phyloP scores from a whole-genome alignment of 1,140 invertebrate genomes.

The Drosophila tristis region DNA sequence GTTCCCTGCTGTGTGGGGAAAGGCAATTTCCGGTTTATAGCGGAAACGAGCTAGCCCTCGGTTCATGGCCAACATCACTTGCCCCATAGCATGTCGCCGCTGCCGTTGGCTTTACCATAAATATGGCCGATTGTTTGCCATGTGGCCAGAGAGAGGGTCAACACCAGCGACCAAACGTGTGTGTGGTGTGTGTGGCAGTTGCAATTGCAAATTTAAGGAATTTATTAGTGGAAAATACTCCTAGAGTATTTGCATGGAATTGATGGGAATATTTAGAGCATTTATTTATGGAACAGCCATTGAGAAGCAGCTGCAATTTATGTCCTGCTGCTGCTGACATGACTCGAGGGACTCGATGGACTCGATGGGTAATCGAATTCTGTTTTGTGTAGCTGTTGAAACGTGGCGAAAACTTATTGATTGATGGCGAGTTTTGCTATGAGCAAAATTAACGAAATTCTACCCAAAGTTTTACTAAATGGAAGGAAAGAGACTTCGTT shows the following conservation, averaged over 20 bases:
- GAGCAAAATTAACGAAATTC: too few relatives aligned
- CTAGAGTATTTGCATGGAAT: conserved; percentile 28
- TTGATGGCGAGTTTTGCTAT: too few relatives aligned
- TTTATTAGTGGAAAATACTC: conserved; percentile 22
- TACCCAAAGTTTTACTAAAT: too few relatives aligned
- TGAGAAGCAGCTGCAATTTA: conserved; percentile 38
- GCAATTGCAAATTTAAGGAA: conserved; percentile 64
- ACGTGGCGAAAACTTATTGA: too few relatives aligned
- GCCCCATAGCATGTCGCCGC: background rate
- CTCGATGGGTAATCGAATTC: background rate
- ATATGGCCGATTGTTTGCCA: conserved; percentile 42
- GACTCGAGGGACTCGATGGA: background rate
- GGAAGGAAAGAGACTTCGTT: too few relatives aligned
- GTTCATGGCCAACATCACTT: conserved; percentile 25
- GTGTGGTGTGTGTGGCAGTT: conserved; percentile 28
- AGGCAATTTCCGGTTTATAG: conserved; percentile 79
- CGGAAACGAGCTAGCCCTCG: conserved; percentile 60
- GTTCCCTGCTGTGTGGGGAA: conserved; percentile 39
- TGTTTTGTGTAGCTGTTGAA: background rate
- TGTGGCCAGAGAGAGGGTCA: conserved; percentile 16
- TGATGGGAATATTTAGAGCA: conserved; percentile 8
- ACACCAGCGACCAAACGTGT: conserved; percentile 12
- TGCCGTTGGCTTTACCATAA: conserved; percentile 16
- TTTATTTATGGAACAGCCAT: conserved; percentile 21
- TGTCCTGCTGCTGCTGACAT: background rate